Percentiles rank a stretch among this genome's conserved stretches.
phyloP scores from a whole-genome alignment of 2,888 invertebrate species.

The Torymus aiolomorphi region DNA sequence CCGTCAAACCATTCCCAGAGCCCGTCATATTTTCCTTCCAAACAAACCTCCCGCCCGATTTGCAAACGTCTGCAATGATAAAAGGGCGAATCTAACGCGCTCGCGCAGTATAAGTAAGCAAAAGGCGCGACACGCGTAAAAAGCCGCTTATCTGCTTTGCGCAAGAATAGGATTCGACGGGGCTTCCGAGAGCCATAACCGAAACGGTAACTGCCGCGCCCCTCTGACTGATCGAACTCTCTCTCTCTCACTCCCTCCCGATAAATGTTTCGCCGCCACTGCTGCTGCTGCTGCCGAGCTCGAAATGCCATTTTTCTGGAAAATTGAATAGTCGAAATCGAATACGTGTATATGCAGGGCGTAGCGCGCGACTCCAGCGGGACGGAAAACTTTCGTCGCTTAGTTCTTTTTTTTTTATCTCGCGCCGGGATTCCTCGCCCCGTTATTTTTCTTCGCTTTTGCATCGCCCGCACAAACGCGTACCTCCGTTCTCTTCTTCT shows the following conservation, averaged over 20 bases:
- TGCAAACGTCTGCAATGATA: constrained; percentile 1
- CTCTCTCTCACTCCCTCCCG: constrained; percentile 64
- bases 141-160: constrained; percentile 75
- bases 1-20: too few relatives aligned
- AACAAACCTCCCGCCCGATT: background rate
- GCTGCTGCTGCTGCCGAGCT: constrained; percentile 8
- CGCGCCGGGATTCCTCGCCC: background rate
- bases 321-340: constrained; percentile 74
- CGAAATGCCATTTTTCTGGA: constrained; percentile 71
- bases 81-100: too few relatives aligned
- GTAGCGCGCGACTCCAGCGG: background rate
- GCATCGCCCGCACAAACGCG: constrained; percentile 33
- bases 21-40: too few relatives aligned
- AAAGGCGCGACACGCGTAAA: constrained; percentile 64
- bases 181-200: constrained; percentile 76
- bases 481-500: constrained; percentile 6
- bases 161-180: constrained; percentile 75
- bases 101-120: background rate
- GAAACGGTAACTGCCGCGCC: constrained; percentile 76
- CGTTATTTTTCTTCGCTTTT: constrained; percentile 49
- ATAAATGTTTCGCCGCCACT: constrained; percentile 39
- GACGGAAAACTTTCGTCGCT: constrained; percentile 35
- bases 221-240: constrained; percentile 74
- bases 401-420: constrained; percentile 44
- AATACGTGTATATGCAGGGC: constrained; percentile 58